Base-by-base conservation (phyloP, 2,888 invertebrate genomes). In the Drosophila nr. medialis region DNA sequence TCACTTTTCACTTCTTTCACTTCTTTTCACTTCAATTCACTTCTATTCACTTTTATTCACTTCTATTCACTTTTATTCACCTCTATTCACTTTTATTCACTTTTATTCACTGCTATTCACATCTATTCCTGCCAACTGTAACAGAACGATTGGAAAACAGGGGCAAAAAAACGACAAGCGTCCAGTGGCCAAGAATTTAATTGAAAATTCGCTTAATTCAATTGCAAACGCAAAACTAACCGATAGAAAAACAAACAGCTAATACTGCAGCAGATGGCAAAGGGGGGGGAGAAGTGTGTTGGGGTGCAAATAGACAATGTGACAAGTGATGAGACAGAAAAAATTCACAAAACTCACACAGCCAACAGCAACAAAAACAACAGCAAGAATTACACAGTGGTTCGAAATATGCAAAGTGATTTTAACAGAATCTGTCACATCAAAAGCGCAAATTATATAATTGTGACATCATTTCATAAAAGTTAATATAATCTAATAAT, bases 331-430 rank as follows among this genome's bases (percentile, higher is more conserved):
- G 67, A 40, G 80, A 63, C 65, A 80, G 74, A 81, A 75, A 29
- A 77, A 81, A 81, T 68, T 61, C 75, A 72, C 80, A 78, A 75
- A 75, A 67, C 69, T 77, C 74, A 78, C 69, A 78, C 71, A 76
- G 64, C 76, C 68, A 69, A 68, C 66, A 63, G 80, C 56, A 72
- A 29, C 18, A 6, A 29, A 30, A 51, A 53, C 50, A 38, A 49
- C 45, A 54, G 32, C 32, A 63, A 51, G 29, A 27, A 49, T 11
- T 24, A 64, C 61, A 78, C 78, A 76, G 72, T 78, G 77, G 63
- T 34, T 48, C 0, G 2, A 45, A 45, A 15, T 24, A 15, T 4
- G 4, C 15, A 21, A 45, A 45, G 15, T 32, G 32, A 32, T 32
- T 40, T 42, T 5, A 5, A 21, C 40, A 5, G 40, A 42, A 40